Percentiles rank a stretch among this genome's conserved stretches.
Conservation (phyloP, 53 echinoderm and acorn worm genomes). For the Echinarachnius parma region DNA sequence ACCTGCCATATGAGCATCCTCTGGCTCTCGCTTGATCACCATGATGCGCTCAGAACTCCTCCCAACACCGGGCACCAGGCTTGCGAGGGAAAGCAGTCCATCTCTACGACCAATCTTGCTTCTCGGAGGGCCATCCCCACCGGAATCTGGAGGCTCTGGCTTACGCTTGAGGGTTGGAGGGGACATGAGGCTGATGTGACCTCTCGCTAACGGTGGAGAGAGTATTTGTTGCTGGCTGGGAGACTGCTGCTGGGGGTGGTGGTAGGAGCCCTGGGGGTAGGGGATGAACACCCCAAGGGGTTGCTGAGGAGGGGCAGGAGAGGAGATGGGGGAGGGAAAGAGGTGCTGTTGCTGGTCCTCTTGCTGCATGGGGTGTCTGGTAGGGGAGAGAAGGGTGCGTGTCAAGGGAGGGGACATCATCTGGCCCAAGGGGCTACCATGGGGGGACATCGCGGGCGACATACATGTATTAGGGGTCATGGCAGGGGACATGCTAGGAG, state of each 20-base stretch:
- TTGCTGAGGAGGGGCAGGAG: slow-evolving; percentile 32
- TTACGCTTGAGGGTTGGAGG: slow-evolving; percentile 48
- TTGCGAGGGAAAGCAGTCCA: background rate
- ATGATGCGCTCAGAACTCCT: slow-evolving; percentile 7
- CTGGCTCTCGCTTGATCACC: slow-evolving; percentile 19
- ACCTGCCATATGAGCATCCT: too few relatives aligned
- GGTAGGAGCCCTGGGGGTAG: slow-evolving; percentile 7
- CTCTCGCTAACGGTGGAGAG: slow-evolving; percentile 8
- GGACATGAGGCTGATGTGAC: slow-evolving; percentile 5
- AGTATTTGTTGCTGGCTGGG: too few relatives aligned
- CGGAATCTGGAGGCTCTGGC: slow-evolving; percentile 30
- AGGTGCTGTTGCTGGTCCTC: slow-evolving; percentile 7
- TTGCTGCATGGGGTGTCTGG: background rate
- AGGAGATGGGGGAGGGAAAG: slow-evolving; percentile 25
- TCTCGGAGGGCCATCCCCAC: slow-evolving; percentile 16
- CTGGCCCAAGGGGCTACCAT: background rate
- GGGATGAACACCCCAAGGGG: slow-evolving; percentile 19
- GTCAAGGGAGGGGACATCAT: slow-evolving; percentile 12
- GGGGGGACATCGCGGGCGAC: slow-evolving; percentile 16
- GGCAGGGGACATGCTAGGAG: background rate
- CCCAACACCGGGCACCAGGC: background rate
- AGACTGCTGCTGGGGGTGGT: slow-evolving; percentile 13
- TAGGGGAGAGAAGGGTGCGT: slow-evolving; percentile 10
- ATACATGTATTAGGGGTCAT: background rate
- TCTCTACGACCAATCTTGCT: slow-evolving; percentile 28